Percentiles rank a stretch among this genome's conserved stretches.
Evolutionary conservation across 2,888 invertebrate species (phyloP).

Genomic region (Oxyscelio sp.): DNA sequence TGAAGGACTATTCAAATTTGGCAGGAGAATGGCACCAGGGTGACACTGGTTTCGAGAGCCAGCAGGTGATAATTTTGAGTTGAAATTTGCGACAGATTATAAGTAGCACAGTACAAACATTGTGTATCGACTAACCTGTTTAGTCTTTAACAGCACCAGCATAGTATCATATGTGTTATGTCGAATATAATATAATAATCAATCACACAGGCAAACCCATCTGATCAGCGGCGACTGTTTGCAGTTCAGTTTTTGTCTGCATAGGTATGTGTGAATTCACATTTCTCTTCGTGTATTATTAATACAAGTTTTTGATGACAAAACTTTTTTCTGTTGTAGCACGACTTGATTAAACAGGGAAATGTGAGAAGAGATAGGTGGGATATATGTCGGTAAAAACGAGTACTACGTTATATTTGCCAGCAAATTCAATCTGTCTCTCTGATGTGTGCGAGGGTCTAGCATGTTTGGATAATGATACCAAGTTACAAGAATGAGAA

Average conservation of each 20-base stretch:
- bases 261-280: background rate
- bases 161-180: background rate
- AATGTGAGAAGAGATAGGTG: conserved; percentile 1
- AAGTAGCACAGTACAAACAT: conserved; percentile 1
- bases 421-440: background rate
- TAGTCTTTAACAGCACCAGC: background rate
- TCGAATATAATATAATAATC: background rate
- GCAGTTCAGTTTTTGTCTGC: background rate
- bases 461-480: too few species aligned
- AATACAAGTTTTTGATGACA: background rate
- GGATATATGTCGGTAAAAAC: background rate
- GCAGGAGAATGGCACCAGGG: background rate
- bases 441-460: too few species aligned
- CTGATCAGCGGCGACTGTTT: background rate
- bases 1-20: too few species aligned
- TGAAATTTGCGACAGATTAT: background rate
- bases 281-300: background rate
- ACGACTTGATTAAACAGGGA: conserved; percentile 2
- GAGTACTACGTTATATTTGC: background rate
- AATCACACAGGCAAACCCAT: background rate
- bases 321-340: conserved; percentile 10
- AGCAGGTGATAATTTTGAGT: background rate
- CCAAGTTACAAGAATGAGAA: too few species aligned
- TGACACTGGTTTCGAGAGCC: background rate
- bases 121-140: conserved; percentile 28